phyloP scores from a whole-genome alignment of 2,888 invertebrate genomes.

The Geotrupes spiniger region DNA sequence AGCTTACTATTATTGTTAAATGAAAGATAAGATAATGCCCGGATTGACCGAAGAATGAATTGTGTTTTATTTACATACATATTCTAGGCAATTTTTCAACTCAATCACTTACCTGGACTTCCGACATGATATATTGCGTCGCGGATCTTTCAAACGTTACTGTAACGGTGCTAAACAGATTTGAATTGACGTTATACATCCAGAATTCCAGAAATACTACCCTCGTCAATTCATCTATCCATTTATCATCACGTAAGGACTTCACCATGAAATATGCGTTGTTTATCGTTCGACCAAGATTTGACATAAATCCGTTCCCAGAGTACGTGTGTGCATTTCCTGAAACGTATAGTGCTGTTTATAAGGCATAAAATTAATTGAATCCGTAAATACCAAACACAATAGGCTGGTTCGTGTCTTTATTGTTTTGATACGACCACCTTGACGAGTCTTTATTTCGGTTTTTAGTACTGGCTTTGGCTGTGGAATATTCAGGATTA shows the following conservation, averaged over 20 bases:
- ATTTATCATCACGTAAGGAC: conserved; percentile 20
- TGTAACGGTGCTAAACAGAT: conserved; percentile 26
- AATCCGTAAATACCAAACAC: too few relatives aligned
- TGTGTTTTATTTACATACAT: too few relatives aligned
- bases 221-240: conserved; percentile 27
- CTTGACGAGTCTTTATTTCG: background rate
- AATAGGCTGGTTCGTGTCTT: too few relatives aligned
- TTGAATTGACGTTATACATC: conserved; percentile 29
- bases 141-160: conserved; percentile 26
- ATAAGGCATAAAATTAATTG: too few relatives aligned
- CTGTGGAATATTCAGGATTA: conserved; percentile 21
- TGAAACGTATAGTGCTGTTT: conserved; percentile 8
- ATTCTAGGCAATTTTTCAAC: too few relatives aligned
- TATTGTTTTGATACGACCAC: conserved; percentile 1
- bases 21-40: too few relatives aligned
- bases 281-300: conserved; percentile 23
- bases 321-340: conserved; percentile 24
- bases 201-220: conserved; percentile 28
- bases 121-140: conserved; percentile 2
- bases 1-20: too few relatives aligned
- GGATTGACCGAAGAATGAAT: too few relatives aligned
- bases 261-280: conserved; percentile 26
- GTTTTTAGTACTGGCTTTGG: conserved; percentile 1
- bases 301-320: conserved; percentile 26
- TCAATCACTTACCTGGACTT: too few relatives aligned